Base-by-base conservation (phyloP, 1,140 invertebrate species). In the Nixonia krombeini region DNA sequence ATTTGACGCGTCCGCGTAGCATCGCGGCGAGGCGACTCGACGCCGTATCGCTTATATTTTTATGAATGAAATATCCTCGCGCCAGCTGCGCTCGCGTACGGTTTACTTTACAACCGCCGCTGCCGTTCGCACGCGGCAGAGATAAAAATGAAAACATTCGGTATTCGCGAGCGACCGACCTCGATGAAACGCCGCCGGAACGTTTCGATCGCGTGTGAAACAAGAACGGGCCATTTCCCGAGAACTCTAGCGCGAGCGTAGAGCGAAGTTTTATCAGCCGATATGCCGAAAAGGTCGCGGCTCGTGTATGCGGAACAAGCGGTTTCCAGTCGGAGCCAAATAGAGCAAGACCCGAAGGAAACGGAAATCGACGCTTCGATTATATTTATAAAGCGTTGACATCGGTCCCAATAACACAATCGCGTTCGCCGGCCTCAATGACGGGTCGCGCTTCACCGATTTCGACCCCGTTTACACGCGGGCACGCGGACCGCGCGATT, bases 311-410 rank as follows among this genome's bases (percentile, higher is more conserved):
- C 59, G 61, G 51, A 57, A 64, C 51, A 52, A 58, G 41, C 45
- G 58, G 58, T 66, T 63, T 66, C 45, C 58, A 50, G 50, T 12
- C 1, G 53, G 44, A 41, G 29, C 41, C 35, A 69, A 71, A 17
- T 66, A 63, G 69, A 69, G 69, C 61, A 68, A 74, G 53, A 74
- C 72, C 41, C 51, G 61, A 71, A 74, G 62, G 65, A 71, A 53
- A 72, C 58, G 62, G 68, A 71, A 72, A 71, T 56, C 62, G 45
- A 62, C 47, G 47, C 23, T 25, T 42, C 18, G 50, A 64, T 55
- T 58, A 49, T 62, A 72, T 59, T 68, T 69, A 64, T 65, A 63
- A 64, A 64, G 44, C 64, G 23, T 55, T 64, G 40, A 64, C 69
- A 67, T 59, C 63, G 35, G 47, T 64, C 42, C 59, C 46, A 72